Conservation (phyloP, 2,113 vertebrate species). For the Nansenia antarctica region DNA sequence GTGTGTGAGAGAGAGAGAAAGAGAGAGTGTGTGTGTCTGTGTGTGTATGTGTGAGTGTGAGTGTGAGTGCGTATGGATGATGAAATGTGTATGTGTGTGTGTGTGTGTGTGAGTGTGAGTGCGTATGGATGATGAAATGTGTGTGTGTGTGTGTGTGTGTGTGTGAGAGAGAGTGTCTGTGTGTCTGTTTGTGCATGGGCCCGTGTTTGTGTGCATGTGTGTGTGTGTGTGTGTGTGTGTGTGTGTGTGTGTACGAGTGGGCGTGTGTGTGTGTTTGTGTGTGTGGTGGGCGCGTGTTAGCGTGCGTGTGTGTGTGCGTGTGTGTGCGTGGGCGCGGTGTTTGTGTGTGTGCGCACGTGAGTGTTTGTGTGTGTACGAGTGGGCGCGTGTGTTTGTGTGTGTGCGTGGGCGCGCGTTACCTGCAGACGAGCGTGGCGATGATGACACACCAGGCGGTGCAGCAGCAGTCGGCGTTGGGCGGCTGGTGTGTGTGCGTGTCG, state of each 20-base stretch:
- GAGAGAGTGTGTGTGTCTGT: no score
- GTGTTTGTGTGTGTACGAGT: not conserved
- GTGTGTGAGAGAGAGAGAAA: no score
- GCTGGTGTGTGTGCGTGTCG: slow-evolving; percentile 75
- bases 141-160: no score
- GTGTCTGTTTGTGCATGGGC: no score
- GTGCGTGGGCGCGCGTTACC: slow-evolving; percentile 73
- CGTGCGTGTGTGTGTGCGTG: not conserved
- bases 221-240: no score
- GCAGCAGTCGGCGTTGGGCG: slow-evolving; percentile 93
- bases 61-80: no score
- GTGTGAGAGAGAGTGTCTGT: no score
- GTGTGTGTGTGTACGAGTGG: no score
- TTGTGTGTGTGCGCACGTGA: not conserved
- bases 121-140: no score
- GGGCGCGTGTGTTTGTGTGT: not conserved
- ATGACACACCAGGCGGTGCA: slow-evolving; percentile 98
- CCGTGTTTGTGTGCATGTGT: not conserved
- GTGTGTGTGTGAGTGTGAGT: no score
- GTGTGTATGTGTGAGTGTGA: no score
- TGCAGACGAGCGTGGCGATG: slow-evolving; percentile 96
- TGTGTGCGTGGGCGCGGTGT: not conserved
- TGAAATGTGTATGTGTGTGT: no score
- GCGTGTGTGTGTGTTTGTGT: not conserved
- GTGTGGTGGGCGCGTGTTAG: not conserved